A percentile compares a stretch with the other conserved stretches of the same genome.
Conservation (phyloP, 2,888 invertebrate genomes). For the Apomyelois bistriatella region DNA sequence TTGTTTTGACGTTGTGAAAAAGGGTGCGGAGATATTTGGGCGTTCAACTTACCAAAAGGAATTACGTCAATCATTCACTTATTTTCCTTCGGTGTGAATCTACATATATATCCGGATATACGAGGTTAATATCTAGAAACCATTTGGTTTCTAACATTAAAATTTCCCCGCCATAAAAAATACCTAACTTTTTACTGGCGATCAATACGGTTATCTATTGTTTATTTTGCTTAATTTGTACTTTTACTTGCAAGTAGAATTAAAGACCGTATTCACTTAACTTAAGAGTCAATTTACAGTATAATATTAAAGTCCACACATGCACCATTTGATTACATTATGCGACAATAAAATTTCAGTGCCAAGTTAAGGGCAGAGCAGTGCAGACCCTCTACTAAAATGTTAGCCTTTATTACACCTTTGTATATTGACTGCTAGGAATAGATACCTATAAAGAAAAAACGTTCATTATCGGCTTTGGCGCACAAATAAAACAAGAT, state of each 20-base stretch:
- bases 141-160: slow-evolving; percentile 18
- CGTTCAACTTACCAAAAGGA: slow-evolving; percentile 2
- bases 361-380: slow-evolving; percentile 33
- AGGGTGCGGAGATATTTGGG: not conserved
- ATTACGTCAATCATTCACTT: slow-evolving; percentile 7
- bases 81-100: not conserved
- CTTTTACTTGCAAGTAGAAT: slow-evolving; percentile 24
- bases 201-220: slow-evolving; percentile 50
- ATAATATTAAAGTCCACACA: slow-evolving; percentile 24
- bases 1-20: not conserved
- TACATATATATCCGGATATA: not conserved
- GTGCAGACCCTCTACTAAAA: slow-evolving; percentile 38
- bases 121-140: not conserved
- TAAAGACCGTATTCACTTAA: slow-evolving; percentile 30
- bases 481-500: slow-evolving; percentile 70
- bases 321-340: slow-evolving; percentile 48
- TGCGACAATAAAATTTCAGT: slow-evolving; percentile 48
- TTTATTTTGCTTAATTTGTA: slow-evolving; percentile 51
- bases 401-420: slow-evolving; percentile 61
- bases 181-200: slow-evolving; percentile 49
- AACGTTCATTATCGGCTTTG: slow-evolving; percentile 71
- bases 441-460: slow-evolving; percentile 59
- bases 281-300: slow-evolving; percentile 30
- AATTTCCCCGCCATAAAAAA: slow-evolving; percentile 44
- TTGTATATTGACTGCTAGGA: slow-evolving; percentile 60